Evolutionary conservation across 2,113 vertebrate species (phyloP).

Genomic region (Prietella phreatophila): DNA sequence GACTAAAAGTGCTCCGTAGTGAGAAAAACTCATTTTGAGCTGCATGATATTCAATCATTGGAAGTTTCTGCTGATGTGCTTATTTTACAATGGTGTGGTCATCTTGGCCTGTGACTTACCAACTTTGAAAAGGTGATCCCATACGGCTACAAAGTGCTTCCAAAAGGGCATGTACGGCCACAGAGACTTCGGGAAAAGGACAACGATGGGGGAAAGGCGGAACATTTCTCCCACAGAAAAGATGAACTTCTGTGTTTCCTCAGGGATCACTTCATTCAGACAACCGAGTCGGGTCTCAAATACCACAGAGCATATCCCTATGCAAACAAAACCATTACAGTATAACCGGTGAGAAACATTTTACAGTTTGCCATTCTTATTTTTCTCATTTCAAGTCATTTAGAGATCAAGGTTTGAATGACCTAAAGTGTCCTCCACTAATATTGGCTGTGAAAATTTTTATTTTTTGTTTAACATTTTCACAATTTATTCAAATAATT

Average conservation of each 20-base stretch:
- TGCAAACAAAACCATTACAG: not conserved
- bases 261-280: conserved; percentile 66
- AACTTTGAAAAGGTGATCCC: conserved; percentile 76
- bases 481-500: too few relatives aligned
- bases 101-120: conserved; percentile 59
- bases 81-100: conserved; percentile 24
- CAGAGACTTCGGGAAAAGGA: conserved; percentile 67
- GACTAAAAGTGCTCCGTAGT: not conserved
- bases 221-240: conserved; percentile 76
- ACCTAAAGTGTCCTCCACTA: not conserved
- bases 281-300: conserved; percentile 77
- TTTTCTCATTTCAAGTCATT: not conserved
- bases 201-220: conserved; percentile 62
- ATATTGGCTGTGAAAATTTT: too few relatives aligned
- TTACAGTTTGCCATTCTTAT: not conserved
- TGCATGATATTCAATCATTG: not conserved
- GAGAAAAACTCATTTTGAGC: not conserved
- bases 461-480: too few relatives aligned
- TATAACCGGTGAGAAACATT: not conserved
- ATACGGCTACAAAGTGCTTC: conserved; percentile 70
- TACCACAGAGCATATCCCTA: conserved; percentile 73
- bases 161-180: conserved; percentile 73
- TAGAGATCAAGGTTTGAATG: not conserved
- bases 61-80: not conserved
- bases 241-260: conserved; percentile 76